Evolutionary conservation across 2,113 vertebrate species (phyloP).

Genomic region (Nothocercus julius): DNA sequence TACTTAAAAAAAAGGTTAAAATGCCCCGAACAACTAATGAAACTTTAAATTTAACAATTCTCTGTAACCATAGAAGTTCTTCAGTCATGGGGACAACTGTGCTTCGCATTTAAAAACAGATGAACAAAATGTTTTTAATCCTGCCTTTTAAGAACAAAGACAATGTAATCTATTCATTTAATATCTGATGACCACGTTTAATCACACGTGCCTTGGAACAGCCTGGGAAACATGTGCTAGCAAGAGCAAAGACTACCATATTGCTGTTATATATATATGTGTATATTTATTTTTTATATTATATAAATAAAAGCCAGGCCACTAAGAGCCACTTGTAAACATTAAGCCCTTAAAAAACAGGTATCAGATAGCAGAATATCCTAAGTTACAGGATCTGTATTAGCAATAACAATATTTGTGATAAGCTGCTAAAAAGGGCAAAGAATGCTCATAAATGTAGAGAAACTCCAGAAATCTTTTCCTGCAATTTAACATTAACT

Average conservation of each 20-base stretch:
- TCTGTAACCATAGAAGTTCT: neutral
- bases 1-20: neutral
- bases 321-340: neutral
- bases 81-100: neutral
- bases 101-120: slow-evolving; percentile 12
- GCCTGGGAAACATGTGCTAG: slow-evolving; percentile 31
- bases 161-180: slow-evolving; percentile 27
- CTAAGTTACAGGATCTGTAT: neutral
- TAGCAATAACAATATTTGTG: neutral
- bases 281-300: too few species aligned
- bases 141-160: slow-evolving; percentile 61
- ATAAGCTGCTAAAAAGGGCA: neutral
- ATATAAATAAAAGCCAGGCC: neutral
- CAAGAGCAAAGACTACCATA: slow-evolving; percentile 22
- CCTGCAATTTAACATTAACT: neutral
- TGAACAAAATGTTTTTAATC: slow-evolving; percentile 5
- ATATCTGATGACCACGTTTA: slow-evolving; percentile 13
- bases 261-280: neutral
- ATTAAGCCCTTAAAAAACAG: neutral
- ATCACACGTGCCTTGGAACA: slow-evolving; percentile 20
- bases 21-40: neutral
- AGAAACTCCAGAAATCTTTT: neutral
- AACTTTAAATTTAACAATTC: neutral
- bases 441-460: neutral
- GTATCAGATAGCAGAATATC: neutral